Evolutionary conservation across 2,888 invertebrate genomes (phyloP).

Genomic region (Odontomyia ornata): DNA sequence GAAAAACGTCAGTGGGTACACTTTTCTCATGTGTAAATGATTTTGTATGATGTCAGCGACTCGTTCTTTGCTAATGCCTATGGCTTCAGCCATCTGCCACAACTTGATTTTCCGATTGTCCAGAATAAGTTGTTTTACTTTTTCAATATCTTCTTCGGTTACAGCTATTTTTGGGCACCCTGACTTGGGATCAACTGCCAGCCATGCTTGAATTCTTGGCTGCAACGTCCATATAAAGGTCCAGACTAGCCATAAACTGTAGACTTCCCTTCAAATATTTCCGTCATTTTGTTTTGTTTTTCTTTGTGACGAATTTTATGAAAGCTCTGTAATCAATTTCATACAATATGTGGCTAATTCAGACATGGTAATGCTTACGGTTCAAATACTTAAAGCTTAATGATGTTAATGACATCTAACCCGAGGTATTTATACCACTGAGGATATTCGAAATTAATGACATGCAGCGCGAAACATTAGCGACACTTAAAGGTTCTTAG

Average conservation of each 20-base stretch:
- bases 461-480: no score
- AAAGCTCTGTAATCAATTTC: conserved; percentile 8
- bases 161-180: neutral
- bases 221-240: neutral
- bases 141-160: neutral
- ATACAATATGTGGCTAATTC: neutral
- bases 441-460: no score
- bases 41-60: neutral
- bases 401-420: no score
- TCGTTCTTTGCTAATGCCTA: conserved; percentile 12
- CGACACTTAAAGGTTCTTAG: no score
- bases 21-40: neutral
- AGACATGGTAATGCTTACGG: conserved; percentile 1
- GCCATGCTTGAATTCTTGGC: neutral
- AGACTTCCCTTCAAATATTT: conserved; percentile 12
- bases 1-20: neutral
- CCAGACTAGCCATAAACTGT: neutral
- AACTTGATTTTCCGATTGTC: neutral
- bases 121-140: conserved; percentile 2
- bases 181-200: neutral
- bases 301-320: neutral
- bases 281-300: neutral
- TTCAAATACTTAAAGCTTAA: neutral
- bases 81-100: neutral
- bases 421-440: no score